These are phyloP conservation scores for Mastomys natalensis DNA, from an alignment of 2,113 vertebrate species.

Conservation along the genomic window DNA sequence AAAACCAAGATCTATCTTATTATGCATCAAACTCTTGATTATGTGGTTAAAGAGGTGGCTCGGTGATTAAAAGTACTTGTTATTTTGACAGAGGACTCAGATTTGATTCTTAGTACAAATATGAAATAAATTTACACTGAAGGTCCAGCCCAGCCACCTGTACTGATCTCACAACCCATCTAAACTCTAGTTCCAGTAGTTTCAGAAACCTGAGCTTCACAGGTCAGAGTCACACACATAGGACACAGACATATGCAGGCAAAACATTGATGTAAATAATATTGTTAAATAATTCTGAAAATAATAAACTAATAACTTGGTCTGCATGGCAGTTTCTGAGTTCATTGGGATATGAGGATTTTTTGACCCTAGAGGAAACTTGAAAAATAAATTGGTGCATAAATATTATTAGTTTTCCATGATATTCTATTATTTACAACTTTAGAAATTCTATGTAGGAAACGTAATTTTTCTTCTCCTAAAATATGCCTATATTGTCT, in stretches of 20 bases:
- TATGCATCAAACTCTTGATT: background rate
- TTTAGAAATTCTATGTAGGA: background rate
- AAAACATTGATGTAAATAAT: background rate
- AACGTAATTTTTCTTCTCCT: background rate
- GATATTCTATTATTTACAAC: background rate
- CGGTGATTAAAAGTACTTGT: background rate
- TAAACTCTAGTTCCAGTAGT: background rate
- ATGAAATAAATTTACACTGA: background rate
- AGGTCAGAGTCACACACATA: background rate
- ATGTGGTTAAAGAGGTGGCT: background rate
- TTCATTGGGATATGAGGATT: background rate
- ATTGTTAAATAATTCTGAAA: background rate
- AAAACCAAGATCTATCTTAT: background rate
- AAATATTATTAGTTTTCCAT: background rate
- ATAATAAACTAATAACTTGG: background rate
- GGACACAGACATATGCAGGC: background rate
- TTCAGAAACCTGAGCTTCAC: background rate
- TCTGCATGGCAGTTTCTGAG: background rate
- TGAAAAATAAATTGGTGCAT: conserved; percentile 2
- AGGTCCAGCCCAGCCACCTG: background rate
- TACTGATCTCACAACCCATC: background rate
- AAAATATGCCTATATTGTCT: background rate
- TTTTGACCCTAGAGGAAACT: background rate
- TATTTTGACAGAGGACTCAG: background rate
- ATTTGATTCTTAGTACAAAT: background rate